A percentile compares a stretch with the other conserved stretches of the same genome.
phyloP scores from a whole-genome alignment of 2,113 vertebrate species.

The Hemiscyllium ocellatum region DNA sequence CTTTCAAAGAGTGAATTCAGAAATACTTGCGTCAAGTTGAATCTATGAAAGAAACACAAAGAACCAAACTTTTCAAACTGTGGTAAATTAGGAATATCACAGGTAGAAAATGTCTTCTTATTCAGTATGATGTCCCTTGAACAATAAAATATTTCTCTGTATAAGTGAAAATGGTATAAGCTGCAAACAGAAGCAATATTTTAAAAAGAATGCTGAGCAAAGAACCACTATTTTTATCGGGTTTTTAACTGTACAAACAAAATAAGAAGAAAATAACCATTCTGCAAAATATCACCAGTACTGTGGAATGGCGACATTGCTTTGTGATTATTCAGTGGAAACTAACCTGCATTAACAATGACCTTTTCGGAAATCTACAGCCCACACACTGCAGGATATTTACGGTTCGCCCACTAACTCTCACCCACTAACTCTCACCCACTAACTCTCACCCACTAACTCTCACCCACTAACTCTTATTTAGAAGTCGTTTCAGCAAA shows the following conservation, averaged over 20 bases:
- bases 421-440: too few relatives aligned
- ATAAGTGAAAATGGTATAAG: background rate
- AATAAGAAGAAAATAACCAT: background rate
- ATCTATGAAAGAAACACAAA: background rate
- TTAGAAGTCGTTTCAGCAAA: background rate
- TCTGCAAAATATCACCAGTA: background rate
- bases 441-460: background rate
- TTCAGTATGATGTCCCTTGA: background rate
- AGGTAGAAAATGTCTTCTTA: background rate
- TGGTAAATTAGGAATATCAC: background rate
- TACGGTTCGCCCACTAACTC: background rate
- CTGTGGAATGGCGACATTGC: background rate
- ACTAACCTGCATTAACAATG: background rate
- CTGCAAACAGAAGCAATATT: background rate
- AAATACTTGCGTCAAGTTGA: background rate
- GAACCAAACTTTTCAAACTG: background rate
- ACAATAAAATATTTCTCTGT: background rate
- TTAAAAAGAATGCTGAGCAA: background rate
- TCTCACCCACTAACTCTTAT: too few relatives aligned
- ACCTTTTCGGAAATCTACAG: background rate
- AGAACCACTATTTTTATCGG: background rate
- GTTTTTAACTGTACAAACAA: background rate
- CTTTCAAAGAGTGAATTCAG: too few relatives aligned
- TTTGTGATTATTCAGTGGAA: background rate
- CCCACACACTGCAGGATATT: background rate